These are phyloP conservation scores for Vireo altiloquus DNA, from an alignment of 2,113 vertebrate genomes.

Conservation along the genomic window DNA sequence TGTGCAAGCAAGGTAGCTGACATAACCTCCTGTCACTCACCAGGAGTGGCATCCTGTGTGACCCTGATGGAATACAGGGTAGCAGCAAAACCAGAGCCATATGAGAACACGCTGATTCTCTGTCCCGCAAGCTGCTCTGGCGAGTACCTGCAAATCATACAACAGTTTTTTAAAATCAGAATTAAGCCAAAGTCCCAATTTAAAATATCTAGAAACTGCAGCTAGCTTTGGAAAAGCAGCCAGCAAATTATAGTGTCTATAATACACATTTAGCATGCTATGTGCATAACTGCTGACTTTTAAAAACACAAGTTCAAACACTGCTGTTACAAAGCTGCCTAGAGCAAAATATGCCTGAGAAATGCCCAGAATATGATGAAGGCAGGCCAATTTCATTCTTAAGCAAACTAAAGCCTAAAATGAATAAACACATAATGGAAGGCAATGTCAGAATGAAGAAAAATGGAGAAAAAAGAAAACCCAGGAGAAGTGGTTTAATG, in stretches of 20 bases:
- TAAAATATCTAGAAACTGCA: neutral
- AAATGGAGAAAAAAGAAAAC: neutral
- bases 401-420: neutral
- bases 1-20: neutral
- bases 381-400: neutral
- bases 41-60: conserved; percentile 93
- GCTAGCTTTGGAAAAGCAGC: neutral
- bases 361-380: neutral
- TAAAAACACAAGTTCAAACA: neutral
- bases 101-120: conserved; percentile 91
- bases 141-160: conserved; percentile 71
- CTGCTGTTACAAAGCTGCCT: neutral
- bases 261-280: neutral
- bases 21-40: conserved; percentile 61
- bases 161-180: neutral
- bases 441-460: neutral
- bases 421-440: neutral
- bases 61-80: conserved; percentile 90
- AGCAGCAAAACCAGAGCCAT: conserved; percentile 96
- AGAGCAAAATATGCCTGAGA: neutral
- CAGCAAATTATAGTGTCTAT: neutral
- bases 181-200: neutral
- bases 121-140: conserved; percentile 86
- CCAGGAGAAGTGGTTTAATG: neutral
- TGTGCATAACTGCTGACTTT: neutral